Percentiles rank a stretch among this genome's conserved stretches.
phyloP scores from a whole-genome alignment of 2,113 vertebrate species.

The Corydoras sp. region DNA sequence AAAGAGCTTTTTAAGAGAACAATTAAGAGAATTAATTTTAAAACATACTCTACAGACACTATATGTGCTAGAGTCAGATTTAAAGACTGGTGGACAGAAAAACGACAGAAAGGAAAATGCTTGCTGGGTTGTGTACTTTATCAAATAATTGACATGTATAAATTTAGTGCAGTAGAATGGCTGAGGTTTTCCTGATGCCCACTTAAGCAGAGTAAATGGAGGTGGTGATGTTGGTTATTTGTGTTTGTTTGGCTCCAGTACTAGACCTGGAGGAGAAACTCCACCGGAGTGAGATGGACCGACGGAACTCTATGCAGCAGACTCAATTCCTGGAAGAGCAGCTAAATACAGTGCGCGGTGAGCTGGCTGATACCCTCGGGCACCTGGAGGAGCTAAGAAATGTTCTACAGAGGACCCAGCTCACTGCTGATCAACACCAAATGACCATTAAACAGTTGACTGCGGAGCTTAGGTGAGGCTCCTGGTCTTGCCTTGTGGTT shows the following conservation, averaged over 20 bases:
- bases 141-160: too few species aligned
- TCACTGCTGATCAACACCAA: conserved; percentile 72
- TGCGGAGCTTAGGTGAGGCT: conserved; percentile 76
- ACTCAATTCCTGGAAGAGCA: conserved; percentile 67
- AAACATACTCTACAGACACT: too few species aligned
- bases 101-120: too few species aligned
- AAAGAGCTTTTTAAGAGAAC: too few species aligned
- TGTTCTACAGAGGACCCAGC: conserved; percentile 73
- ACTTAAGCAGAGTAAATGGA: too few species aligned
- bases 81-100: too few species aligned
- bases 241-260: conserved; percentile 54
- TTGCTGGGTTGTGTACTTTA: too few species aligned
- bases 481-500: background rate
- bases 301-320: conserved; percentile 63
- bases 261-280: conserved; percentile 77
- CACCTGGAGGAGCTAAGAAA: conserved; percentile 72
- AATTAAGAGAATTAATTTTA: too few species aligned
- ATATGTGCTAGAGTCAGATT: too few species aligned
- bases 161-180: too few species aligned
- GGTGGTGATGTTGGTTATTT: too few species aligned
- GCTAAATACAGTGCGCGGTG: conserved; percentile 63
- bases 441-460: conserved; percentile 69
- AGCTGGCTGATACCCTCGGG: conserved; percentile 66
- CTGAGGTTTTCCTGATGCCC: too few species aligned
- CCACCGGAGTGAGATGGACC: conserved; percentile 67